Base-by-base conservation (phyloP, 1,140 invertebrate species). In the Aleiodes sp. region DNA sequence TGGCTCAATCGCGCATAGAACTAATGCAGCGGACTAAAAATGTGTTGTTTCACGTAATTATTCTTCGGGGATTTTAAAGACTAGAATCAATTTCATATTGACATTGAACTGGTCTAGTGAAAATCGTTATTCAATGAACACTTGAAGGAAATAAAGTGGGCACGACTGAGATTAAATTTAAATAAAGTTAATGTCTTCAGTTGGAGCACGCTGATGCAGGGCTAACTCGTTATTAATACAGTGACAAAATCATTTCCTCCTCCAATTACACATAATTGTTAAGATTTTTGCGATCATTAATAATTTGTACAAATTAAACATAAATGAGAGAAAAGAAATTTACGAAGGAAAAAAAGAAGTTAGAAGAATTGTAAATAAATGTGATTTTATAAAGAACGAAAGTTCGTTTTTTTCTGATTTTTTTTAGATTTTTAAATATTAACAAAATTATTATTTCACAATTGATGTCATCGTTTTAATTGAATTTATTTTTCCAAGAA, bases 331-430 rank as follows among this genome's bases (percentile, higher is more conserved):
- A 59, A 33, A 31, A 31, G 24, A 52, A 52, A 24, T 31, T 59
- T n/a, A 59, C 28, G 56, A 59, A 28, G 7, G 29, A 29, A 29
- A 9, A 59, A n/a, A 41, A 28, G 9, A 33, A 33, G 71, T 71
- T 77, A 82, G 76, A 80, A 82, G 75, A 82, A 78, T 79, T 86
- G 84, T 84, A 86, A 85, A 86, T 86, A 86, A 86, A 85, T 84
- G 77, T 84, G 81, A 81, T 83, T 85, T 85, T 85, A 77, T 84
- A 84, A 71, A 56, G 71, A 62, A 71, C 57, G 14, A 26, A 43
- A 14, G 24, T 12, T 6, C 26, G 16, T 9, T n/a, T 41, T 6
- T 24, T 26, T 1, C 1, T 1, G 3, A 52, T 52, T 52, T 52
- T 52, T 24, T 24, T 52, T 6, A 2, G 12, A 24, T 46, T 2